A percentile compares a stretch with the other conserved stretches of the same genome.
These are phyloP conservation scores for Dermolepida albohirtum DNA, from an alignment of 2,888 invertebrate genomes.

Conservation along the genomic window DNA sequence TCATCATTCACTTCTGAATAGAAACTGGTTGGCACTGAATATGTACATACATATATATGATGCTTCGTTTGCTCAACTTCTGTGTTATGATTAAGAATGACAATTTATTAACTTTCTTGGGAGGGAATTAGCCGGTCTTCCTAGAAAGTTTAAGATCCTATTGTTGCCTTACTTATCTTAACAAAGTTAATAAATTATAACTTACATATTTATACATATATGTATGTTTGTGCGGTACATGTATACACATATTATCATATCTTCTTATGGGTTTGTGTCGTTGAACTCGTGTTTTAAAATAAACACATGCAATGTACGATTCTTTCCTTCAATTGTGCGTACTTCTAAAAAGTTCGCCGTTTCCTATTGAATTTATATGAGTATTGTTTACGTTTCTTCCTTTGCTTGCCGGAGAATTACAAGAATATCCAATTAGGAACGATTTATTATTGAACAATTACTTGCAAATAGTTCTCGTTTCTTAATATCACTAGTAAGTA, in stretches of 20 bases:
- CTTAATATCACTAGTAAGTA: too few species aligned
- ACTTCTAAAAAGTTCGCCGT: conserved; percentile 20
- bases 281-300: conserved; percentile 37
- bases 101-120: conserved; percentile 10
- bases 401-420: not conserved
- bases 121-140: conserved; percentile 7
- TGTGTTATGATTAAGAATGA: conserved; percentile 3
- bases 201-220: conserved; percentile 15
- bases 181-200: conserved; percentile 34
- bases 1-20: conserved; percentile 35
- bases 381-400: conserved; percentile 21
- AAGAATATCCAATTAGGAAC: too few species aligned
- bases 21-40: conserved; percentile 29
- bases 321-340: conserved; percentile 33
- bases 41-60: conserved; percentile 1
- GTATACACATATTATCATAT: conserved; percentile 29
- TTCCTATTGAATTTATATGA: conserved; percentile 15
- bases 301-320: conserved; percentile 35
- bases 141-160: conserved; percentile 31
- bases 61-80: conserved; percentile 20
- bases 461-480: too few species aligned
- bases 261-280: conserved; percentile 26
- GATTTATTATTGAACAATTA: too few species aligned
- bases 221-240: conserved; percentile 14
- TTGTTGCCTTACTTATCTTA: conserved; percentile 38